Percentiles rank a stretch among this genome's conserved stretches.
These are phyloP conservation scores for Aselliscus stoliczkanus DNA, from an alignment of 2,797 vertebrate species.

Conservation along the genomic window DNA sequence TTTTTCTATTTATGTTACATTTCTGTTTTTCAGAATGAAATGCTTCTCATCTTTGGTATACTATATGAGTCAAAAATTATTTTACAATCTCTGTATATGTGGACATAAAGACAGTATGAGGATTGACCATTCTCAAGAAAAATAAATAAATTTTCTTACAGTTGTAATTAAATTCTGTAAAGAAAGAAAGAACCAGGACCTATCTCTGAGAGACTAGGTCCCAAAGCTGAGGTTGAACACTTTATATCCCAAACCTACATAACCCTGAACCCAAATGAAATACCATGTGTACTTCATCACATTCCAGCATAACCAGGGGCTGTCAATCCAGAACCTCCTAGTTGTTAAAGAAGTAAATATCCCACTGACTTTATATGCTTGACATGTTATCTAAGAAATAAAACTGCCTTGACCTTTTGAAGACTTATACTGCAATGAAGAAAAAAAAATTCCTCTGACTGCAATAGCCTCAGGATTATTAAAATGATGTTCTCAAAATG, in stretches of 20 bases:
- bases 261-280: background rate
- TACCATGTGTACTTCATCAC: background rate
- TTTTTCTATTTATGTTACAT: background rate
- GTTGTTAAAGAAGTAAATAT: background rate
- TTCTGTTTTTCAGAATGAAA: background rate
- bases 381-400: constrained; percentile 79
- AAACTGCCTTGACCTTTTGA: constrained; percentile 74
- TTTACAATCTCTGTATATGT: background rate
- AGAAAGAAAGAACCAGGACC: background rate
- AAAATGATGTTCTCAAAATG: background rate
- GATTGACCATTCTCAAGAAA: background rate
- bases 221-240: background rate
- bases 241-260: background rate
- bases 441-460: background rate
- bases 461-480: background rate
- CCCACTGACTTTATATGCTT: constrained; percentile 78
- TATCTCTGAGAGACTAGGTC: background rate
- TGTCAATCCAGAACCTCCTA: background rate
- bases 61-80: background rate
- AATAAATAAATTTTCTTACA: background rate
- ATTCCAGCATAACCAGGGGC: background rate
- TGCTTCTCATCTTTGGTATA: background rate
- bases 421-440: constrained; percentile 67
- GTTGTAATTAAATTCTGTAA: background rate
- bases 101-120: background rate